Conservation (phyloP, 2,888 invertebrate species). For the Ceraclea dissimilis region DNA sequence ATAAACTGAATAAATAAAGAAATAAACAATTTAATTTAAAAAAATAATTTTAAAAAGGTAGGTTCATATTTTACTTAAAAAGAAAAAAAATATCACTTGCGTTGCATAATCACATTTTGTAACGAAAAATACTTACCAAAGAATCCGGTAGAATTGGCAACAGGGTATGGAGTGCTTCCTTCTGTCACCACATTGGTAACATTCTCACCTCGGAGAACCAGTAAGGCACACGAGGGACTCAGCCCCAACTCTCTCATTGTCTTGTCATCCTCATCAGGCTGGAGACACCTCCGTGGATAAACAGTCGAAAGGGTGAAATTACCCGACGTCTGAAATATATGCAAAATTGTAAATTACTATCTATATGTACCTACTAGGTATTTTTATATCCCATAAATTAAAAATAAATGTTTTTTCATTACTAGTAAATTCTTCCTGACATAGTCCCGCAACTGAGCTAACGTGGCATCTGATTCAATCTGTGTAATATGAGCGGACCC, state of each 20-base stretch:
- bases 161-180: slow-evolving; percentile 17
- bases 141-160: slow-evolving; percentile 17
- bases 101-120: too few species aligned
- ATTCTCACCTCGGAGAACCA: slow-evolving; percentile 54
- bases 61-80: too few species aligned
- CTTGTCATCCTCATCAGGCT: slow-evolving; percentile 42
- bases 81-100: too few species aligned
- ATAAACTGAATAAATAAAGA: too few species aligned
- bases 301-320: slow-evolving; percentile 68
- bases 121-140: slow-evolving; percentile 18
- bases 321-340: slow-evolving; percentile 35
- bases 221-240: slow-evolving; percentile 66
- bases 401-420: too few species aligned
- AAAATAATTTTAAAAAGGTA: too few species aligned
- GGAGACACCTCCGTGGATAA: slow-evolving; percentile 67
- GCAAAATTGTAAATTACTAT: not conserved
- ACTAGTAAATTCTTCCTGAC: slow-evolving; percentile 47
- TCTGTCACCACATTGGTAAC: not conserved
- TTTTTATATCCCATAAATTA: too few species aligned
- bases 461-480: slow-evolving; percentile 59
- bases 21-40: too few species aligned
- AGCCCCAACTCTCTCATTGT: slow-evolving; percentile 60
- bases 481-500: slow-evolving; percentile 67
- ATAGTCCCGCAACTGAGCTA: slow-evolving; percentile 51
- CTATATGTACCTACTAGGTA: too few species aligned